Conservation (phyloP, 2,888 invertebrate species). For the Nasonovia ribisnigri region DNA sequence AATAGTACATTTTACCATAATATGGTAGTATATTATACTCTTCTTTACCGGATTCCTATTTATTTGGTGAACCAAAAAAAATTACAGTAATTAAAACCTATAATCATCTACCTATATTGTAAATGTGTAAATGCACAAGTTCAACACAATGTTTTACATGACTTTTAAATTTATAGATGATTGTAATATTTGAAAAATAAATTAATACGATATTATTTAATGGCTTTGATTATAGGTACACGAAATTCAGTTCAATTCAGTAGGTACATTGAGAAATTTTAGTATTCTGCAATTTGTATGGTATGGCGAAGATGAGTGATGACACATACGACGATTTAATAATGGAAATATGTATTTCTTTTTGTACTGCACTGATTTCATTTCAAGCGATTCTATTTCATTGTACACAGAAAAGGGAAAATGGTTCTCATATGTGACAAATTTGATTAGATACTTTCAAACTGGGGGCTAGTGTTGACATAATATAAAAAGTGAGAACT, state of each 20-base stretch:
- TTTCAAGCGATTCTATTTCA: conserved; percentile 35
- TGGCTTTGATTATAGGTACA: not conserved
- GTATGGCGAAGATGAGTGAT: not conserved
- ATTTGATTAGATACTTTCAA: conserved; percentile 37
- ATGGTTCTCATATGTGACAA: conserved; percentile 15
- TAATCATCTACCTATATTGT: not conserved
- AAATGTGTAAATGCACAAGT: not conserved
- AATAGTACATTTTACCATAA: too few species aligned
- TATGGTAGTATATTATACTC: not conserved
- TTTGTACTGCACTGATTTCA: conserved; percentile 26
- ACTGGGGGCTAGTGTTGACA: not conserved
- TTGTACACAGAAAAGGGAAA: conserved; percentile 35
- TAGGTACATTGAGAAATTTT: not conserved
- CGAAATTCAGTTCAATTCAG: not conserved
- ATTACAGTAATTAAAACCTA: not conserved
- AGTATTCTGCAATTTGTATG: not conserved
- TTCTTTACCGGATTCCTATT: not conserved
- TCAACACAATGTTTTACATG: not conserved
- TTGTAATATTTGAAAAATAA: not conserved
- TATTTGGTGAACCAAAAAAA: not conserved
- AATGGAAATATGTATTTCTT: conserved; percentile 27
- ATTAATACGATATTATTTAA: not conserved
- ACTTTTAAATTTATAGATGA: not conserved
- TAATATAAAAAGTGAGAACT: not conserved
- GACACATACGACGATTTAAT: not conserved